Base-by-base conservation (phyloP, 2,888 invertebrate genomes). In the Galeopsomyia nigrocyanea region DNA sequence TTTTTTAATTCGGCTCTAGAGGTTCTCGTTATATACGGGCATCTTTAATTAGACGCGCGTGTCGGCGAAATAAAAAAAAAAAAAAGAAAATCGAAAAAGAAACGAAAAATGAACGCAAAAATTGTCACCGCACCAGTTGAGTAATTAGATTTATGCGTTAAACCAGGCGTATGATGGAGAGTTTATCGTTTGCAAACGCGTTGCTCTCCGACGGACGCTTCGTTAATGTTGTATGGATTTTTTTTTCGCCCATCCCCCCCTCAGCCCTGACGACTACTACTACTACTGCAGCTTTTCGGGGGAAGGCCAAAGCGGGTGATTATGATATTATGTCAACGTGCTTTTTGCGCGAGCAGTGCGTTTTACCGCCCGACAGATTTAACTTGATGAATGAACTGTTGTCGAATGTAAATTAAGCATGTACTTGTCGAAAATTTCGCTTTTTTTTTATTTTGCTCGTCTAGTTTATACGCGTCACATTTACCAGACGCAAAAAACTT, bases 31-130 rank as follows among this genome's bases (percentile, higher is more conserved):
- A 53, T 53, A 53, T 31, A 53, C 17, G 13, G 39, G 56, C 16
- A 57, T 68, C 65, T 72, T 69, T 75, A 75, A 75, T 75, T 71
- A 75, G 68, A 69, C 65, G 63, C 51, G 51, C 31, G 66, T 14
- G 19, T 53, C 17, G 53, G 6, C 7, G 1, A 5, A n/a, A 21
- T 14, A 21, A 5, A 3, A 3, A 9, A n/a, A n/a, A 56, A 16
- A 56, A 22, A 14, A 13, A 3, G 22, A 21, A 19, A 10, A 56
- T 55, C 39, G 55, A 49, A 26, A 26, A 26, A 26, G 5, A 26
- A 26, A 26, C 5, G 5, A 5, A 26, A 26, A 26, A 26, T 5
- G 26, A 26, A 26, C 5, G 26, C 26, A 5, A 26, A 61, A 9
- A 10, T n/a, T 31, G 49, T 56, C 60, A 46, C 39, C 22, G 21